Evolutionary conservation across 2,113 vertebrate species (phyloP).

Genomic region (Otus sunia): DNA sequence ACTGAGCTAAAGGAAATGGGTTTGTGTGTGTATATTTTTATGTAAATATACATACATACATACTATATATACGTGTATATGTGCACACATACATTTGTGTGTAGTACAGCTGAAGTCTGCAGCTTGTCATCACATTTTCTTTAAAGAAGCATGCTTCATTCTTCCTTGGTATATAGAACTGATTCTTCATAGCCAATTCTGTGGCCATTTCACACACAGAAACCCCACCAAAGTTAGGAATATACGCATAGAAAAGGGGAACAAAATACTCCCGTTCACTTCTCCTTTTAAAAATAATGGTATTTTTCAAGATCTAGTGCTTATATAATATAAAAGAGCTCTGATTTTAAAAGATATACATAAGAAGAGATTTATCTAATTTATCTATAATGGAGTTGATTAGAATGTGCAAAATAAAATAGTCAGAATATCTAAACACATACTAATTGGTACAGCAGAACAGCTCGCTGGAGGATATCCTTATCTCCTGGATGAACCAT

Average conservation of each 20-base stretch:
- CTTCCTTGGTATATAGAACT: background rate
- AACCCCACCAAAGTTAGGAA: background rate
- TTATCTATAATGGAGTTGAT: background rate
- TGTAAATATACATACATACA: no score
- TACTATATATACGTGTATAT: no score
- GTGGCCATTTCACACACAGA: background rate
- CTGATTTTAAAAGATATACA: background rate
- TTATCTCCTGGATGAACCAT: background rate
- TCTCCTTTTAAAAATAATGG: background rate
- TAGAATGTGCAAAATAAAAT: background rate
- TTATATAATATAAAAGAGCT: background rate
- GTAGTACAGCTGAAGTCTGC: background rate
- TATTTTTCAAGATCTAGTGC: background rate
- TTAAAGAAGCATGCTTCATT: background rate
- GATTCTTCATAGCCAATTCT: background rate
- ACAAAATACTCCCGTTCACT: background rate
- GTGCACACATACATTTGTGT: background rate
- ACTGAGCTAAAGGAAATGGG: slow-evolving; percentile 14
- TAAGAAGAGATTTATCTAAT: background rate
- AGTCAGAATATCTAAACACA: background rate
- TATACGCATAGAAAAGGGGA: background rate
- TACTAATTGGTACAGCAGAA: background rate
- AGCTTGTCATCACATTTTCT: background rate
- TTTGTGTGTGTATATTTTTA: background rate
- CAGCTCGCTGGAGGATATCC: background rate